Conservation (phyloP, 2,113 vertebrate genomes). For the Colistium nudipinnis region DNA sequence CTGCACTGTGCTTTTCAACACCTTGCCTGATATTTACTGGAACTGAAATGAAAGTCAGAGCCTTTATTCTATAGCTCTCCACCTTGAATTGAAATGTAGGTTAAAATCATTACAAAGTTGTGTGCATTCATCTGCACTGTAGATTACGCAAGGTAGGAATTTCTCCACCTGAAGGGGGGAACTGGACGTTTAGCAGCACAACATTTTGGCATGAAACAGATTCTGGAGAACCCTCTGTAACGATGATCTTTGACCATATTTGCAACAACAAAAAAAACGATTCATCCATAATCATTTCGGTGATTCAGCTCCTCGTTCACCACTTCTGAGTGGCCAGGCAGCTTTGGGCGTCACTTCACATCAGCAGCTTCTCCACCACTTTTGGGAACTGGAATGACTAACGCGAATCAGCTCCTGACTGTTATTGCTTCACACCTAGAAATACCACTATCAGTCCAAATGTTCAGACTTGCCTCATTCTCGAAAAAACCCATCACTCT, state of each 20-base stretch:
- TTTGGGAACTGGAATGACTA: not conserved
- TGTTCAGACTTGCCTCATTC: conserved; percentile 34
- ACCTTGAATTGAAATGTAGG: too few species aligned
- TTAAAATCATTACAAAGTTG: not conserved
- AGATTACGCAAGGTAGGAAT: not conserved
- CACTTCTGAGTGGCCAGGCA: not conserved
- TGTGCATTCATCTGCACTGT: not conserved
- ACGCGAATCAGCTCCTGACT: conserved; percentile 8
- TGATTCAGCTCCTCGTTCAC: not conserved
- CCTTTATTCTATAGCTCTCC: too few species aligned
- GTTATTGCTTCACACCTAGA: conserved; percentile 11
- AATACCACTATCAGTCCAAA: not conserved
- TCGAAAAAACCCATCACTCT: not conserved
- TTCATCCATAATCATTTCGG: too few species aligned
- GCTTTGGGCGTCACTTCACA: not conserved
- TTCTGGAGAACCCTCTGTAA: too few species aligned
- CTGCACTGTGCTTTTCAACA: not conserved
- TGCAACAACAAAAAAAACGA: too few species aligned
- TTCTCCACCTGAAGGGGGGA: not conserved
- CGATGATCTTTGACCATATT: too few species aligned
- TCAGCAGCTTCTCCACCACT: not conserved
- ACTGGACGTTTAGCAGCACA: not conserved
- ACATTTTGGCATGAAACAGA: too few species aligned
- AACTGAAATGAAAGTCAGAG: not conserved
- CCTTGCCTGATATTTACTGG: not conserved